These are phyloP conservation scores for Hydrozoanthus tunicans DNA, from an alignment of 64 coral and sea anemone species.

Conservation along the genomic window DNA sequence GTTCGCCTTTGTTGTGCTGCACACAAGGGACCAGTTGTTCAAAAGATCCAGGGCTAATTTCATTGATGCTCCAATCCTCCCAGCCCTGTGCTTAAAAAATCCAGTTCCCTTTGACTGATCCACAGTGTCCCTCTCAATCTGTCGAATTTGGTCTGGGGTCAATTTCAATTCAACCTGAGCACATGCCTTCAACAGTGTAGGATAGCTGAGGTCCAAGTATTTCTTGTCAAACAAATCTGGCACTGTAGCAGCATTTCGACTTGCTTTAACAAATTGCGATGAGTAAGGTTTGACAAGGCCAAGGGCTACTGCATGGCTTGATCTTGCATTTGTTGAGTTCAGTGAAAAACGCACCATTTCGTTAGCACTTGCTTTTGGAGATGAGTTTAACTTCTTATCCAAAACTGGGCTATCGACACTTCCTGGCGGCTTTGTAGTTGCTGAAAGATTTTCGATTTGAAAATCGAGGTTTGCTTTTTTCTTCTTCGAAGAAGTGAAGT, in stretches of 20 bases:
- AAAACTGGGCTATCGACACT: conserved; percentile 9
- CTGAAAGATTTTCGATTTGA: conserved; percentile 24
- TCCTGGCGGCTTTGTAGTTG: neutral
- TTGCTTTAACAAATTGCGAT: conserved; percentile 35
- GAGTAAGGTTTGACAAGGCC: conserved; percentile 44
- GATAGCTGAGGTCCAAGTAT: conserved; percentile 47
- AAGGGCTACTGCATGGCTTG: conserved; percentile 39
- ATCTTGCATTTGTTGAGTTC: conserved; percentile 63
- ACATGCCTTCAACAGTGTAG: conserved; percentile 54
- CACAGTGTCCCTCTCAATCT: conserved; percentile 36
- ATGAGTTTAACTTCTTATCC: neutral
- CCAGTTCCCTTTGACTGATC: conserved; percentile 32
- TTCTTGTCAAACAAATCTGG: conserved; percentile 51
- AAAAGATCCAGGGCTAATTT: no score
- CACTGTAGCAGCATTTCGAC: conserved; percentile 36
- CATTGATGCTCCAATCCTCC: conserved; percentile 48
- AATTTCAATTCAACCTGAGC: conserved; percentile 17
- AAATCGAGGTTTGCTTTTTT: conserved; percentile 53
- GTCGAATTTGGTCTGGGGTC: conserved; percentile 4
- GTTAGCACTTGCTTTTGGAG: neutral
- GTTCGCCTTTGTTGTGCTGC: no score
- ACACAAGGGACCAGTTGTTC: no score
- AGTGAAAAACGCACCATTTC: conserved; percentile 52
- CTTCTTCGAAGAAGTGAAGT: conserved; percentile 64
- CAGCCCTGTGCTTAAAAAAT: conserved; percentile 52